A percentile compares a stretch with the other conserved stretches of the same genome.
Evolutionary conservation across 1,140 invertebrate genomes (phyloP).

Genomic region (Armadillidium nasatum): DNA sequence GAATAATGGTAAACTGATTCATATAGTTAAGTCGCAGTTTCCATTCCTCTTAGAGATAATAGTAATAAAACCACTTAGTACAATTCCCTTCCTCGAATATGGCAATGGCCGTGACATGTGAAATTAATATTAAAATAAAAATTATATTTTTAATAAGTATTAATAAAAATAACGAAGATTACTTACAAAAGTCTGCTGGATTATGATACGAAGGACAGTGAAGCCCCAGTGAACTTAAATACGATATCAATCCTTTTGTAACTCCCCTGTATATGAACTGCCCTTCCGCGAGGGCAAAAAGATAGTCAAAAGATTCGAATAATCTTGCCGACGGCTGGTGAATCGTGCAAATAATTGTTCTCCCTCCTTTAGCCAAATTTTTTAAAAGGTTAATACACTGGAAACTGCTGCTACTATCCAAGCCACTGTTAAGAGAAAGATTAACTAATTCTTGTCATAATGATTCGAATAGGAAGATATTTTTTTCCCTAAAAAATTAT

Average conservation of each 20-base stretch:
- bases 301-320: constrained; percentile 90
- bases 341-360: constrained; percentile 92
- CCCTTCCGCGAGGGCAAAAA: constrained; percentile 84
- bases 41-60: no score
- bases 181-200: constrained; percentile 86
- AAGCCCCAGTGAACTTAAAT: constrained; percentile 74
- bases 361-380: constrained; percentile 74
- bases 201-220: constrained; percentile 91
- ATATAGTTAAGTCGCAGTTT: no score
- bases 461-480: no score
- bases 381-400: constrained; percentile 72
- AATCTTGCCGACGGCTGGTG: constrained; percentile 92
- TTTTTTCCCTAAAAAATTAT: no score
- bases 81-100: no score
- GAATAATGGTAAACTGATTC: no score
- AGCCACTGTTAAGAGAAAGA: constrained; percentile 57
- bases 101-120: no score
- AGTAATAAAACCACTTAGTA: no score
- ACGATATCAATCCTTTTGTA: constrained; percentile 74
- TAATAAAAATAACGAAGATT: background rate
- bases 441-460: no score
- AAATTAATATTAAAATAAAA: no score
- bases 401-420: constrained; percentile 78
- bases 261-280: constrained; percentile 86
- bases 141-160: no score